A percentile compares a stretch with the other conserved stretches of the same genome.
Evolutionary conservation across 2,888 invertebrate species (phyloP).

Genomic region (Gortyna flavago): DNA sequence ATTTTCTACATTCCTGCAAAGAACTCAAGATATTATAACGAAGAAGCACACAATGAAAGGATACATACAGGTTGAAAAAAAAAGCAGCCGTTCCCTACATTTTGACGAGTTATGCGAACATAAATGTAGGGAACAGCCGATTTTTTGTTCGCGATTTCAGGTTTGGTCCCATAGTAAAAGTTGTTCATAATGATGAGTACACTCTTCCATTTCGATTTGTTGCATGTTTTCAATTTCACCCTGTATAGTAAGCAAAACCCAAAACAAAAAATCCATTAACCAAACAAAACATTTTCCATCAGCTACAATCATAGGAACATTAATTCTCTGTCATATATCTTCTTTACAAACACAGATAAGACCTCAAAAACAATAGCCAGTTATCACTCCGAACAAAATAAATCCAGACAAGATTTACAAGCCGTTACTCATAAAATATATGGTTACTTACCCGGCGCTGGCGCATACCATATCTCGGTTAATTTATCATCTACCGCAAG

Average conservation of each 20-base stretch:
- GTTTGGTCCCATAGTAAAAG: too few relatives aligned
- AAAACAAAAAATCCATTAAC: conserved; percentile 14
- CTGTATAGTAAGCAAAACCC: background rate
- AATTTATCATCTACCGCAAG: conserved; percentile 84
- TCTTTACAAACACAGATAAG: conserved; percentile 52
- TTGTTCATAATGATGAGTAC: too few relatives aligned
- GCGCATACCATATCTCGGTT: conserved; percentile 78
- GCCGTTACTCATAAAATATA: conserved; percentile 67
- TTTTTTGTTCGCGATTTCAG: too few relatives aligned
- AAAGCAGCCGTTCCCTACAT: too few relatives aligned
- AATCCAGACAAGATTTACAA: conserved; percentile 60
- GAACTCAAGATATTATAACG: too few relatives aligned
- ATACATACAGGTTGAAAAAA: too few relatives aligned
- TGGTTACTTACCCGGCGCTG: conserved; percentile 70
- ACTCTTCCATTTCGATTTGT: too few relatives aligned
- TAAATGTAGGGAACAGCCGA: too few relatives aligned
- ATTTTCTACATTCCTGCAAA: too few relatives aligned
- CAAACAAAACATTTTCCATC: conserved; percentile 15
- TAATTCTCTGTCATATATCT: conserved; percentile 41
- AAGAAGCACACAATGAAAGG: background rate
- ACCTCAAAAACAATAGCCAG: conserved; percentile 63
- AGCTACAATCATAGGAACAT: conserved; percentile 21
- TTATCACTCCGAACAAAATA: conserved; percentile 62
- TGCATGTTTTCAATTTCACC: too few relatives aligned
- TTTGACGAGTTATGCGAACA: too few relatives aligned